Evolutionary conservation across 2,797 vertebrate species (phyloP).

Genomic region (Caiman crocodilus): DNA sequence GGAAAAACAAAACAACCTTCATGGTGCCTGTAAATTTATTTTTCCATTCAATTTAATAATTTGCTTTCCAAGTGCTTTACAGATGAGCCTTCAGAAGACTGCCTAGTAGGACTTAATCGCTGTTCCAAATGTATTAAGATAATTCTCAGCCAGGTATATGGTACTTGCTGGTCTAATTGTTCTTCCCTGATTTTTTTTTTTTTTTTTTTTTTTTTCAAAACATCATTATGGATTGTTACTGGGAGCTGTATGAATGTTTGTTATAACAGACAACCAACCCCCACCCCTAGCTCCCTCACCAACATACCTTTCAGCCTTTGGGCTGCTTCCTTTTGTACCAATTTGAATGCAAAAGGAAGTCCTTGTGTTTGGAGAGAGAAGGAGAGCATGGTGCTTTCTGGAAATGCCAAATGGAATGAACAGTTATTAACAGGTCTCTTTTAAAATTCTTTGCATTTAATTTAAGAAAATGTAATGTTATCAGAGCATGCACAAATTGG

Average conservation of each 20-base stretch:
- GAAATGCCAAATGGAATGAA: accelerated
- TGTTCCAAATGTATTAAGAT: neutral
- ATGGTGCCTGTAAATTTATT: conserved; percentile 16
- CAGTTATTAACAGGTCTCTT: neutral
- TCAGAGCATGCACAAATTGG: neutral
- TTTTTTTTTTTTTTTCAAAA: conserved; percentile 16
- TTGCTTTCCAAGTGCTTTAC: conserved; percentile 36
- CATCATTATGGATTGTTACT: neutral
- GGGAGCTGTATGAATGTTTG: neutral
- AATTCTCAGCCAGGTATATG: neutral
- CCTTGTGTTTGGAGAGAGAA: neutral
- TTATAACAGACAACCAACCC: neutral
- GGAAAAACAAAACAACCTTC: neutral
- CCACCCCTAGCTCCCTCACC: too few relatives aligned
- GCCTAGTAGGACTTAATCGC: conserved; percentile 5
- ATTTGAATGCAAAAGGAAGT: neutral
- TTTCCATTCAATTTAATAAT: accelerated
- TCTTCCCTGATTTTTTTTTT: neutral
- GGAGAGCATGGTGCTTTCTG: accelerated
- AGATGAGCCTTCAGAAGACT: conserved; percentile 17
- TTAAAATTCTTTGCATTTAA: neutral
- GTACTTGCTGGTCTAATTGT: neutral
- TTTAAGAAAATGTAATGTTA: neutral
- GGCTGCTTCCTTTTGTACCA: neutral
- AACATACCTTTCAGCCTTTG: neutral